Evolutionary conservation across 2,888 invertebrate species (phyloP).

Genomic region (Cordilura impudica): DNA sequence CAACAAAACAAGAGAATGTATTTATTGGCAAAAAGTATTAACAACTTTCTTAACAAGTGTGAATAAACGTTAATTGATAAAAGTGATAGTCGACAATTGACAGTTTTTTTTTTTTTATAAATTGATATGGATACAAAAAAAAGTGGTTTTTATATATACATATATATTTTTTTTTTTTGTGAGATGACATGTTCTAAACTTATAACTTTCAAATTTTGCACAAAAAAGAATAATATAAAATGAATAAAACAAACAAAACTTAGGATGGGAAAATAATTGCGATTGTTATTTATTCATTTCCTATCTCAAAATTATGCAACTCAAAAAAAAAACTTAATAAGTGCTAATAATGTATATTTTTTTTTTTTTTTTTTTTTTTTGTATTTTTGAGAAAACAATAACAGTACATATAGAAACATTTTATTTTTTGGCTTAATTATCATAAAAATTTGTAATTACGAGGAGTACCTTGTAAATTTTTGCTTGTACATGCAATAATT

Average conservation of each 20-base stretch:
- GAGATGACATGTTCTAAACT: neutral
- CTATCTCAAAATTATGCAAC: conserved; percentile 39
- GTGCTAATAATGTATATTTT: too few relatives aligned
- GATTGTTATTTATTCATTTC: conserved; percentile 34
- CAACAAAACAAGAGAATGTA: too few relatives aligned
- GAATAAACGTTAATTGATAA: too few relatives aligned
- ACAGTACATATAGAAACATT: neutral
- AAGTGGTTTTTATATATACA: too few relatives aligned
- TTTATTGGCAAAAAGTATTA: too few relatives aligned
- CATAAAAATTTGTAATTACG: neutral
- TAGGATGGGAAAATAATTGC: conserved; percentile 24
- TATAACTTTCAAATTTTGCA: neutral
- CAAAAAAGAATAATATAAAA: neutral
- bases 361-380: neutral
- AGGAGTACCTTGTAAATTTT: neutral
- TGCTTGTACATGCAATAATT: neutral
- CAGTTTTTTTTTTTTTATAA: too few relatives aligned
- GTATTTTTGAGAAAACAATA: neutral
- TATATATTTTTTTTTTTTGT: neutral
- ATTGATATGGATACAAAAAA: too few relatives aligned
- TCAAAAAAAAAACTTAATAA: neutral
- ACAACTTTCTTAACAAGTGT: too few relatives aligned
- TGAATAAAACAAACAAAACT: neutral
- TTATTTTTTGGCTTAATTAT: neutral
- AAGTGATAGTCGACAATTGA: too few relatives aligned